phyloP scores from a whole-genome alignment of 2,113 vertebrate species.

The Syrrhaptes paradoxus region DNA sequence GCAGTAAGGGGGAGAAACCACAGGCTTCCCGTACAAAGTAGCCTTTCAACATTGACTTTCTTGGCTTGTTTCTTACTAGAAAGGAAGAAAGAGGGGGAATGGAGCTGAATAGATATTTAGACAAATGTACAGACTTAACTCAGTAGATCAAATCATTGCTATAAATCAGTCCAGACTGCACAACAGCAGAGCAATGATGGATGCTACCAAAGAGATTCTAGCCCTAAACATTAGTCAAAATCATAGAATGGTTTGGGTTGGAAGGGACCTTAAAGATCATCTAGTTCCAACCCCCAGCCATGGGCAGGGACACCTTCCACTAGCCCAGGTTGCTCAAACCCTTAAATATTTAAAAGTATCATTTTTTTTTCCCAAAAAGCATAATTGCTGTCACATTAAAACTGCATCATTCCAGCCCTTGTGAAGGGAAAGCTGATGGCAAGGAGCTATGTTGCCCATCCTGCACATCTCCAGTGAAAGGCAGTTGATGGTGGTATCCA shows the following conservation, averaged over 20 bases:
- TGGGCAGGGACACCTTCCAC: too few species aligned
- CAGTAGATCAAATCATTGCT: neutral
- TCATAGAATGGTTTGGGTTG: too few species aligned
- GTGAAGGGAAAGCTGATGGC: neutral
- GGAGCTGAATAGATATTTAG: neutral
- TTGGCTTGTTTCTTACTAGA: neutral
- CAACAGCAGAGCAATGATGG: neutral
- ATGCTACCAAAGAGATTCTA: neutral
- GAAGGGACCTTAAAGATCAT: too few species aligned
- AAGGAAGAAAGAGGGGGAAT: neutral
- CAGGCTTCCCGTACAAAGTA: neutral
- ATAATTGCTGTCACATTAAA: neutral
- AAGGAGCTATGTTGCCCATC: accelerated
- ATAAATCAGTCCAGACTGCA: neutral
- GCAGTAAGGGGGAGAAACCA: neutral
- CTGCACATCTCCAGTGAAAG: accelerated
- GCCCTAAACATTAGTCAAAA: neutral
- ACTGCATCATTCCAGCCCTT: accelerated
- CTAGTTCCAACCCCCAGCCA: too few species aligned
- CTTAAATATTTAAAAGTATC: neutral
- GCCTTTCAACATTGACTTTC: neutral
- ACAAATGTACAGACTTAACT: accelerated
- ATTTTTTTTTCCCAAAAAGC: neutral
- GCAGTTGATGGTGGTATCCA: too few species aligned
- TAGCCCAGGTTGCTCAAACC: too few species aligned